Percentiles rank a stretch among this genome's conserved stretches.
These are phyloP conservation scores for Corbicula japonica DNA, from an alignment of 2,888 invertebrate genomes.

Conservation along the genomic window DNA sequence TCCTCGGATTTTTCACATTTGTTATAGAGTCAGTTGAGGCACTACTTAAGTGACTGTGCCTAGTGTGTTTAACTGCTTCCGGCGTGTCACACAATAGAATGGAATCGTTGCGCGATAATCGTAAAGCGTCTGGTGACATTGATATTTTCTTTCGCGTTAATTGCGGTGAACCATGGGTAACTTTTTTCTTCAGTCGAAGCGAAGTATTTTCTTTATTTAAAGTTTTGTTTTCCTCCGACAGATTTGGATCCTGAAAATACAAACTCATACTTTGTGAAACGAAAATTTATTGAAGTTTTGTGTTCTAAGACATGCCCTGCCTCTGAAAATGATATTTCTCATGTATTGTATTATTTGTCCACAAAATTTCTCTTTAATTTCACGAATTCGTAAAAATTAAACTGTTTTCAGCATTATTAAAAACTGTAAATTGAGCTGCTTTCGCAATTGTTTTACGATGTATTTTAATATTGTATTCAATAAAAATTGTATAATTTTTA, in stretches of 20 bases:
- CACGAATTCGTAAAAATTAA: too few relatives aligned
- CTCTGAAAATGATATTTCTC: not conserved
- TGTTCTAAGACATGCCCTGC: too few relatives aligned
- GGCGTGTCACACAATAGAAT: constrained; percentile 43
- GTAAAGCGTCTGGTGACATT: constrained; percentile 23
- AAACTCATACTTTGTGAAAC: too few relatives aligned
- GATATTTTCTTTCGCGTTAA: constrained; percentile 1
- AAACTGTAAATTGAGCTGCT: too few relatives aligned
- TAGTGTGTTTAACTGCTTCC: constrained; percentile 10
- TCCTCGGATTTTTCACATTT: not conserved
- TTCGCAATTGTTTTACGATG: too few relatives aligned
- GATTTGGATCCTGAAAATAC: too few relatives aligned
- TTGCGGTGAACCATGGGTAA: constrained; percentile 20
- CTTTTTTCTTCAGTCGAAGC: constrained; percentile 18
- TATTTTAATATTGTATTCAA: too few relatives aligned
- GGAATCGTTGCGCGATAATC: constrained; percentile 23
- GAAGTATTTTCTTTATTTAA: not conserved
- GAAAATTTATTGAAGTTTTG: too few relatives aligned
- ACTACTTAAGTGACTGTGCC: constrained; percentile 23
- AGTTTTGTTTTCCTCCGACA: too few relatives aligned
- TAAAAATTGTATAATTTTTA: too few relatives aligned
- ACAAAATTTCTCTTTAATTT: not conserved
- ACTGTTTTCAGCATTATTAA: too few relatives aligned
- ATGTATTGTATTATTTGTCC: not conserved
- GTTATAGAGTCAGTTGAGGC: constrained; percentile 15